Conservation (phyloP, 1,140 invertebrate genomes). For the Drosophila melanogaster region DNA sequence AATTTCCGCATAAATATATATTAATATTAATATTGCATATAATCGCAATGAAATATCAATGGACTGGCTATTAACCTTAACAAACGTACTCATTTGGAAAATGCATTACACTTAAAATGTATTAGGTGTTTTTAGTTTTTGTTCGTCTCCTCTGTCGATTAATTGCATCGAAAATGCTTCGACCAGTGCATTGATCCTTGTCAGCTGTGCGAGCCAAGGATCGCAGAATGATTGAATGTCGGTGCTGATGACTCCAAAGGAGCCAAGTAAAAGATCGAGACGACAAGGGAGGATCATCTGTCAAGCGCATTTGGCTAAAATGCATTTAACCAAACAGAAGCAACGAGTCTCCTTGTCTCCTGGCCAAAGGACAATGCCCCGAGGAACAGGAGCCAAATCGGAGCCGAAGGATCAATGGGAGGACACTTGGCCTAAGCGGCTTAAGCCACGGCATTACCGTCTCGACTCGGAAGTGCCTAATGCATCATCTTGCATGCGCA, state of each 20-base stretch:
- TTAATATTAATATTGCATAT: no score
- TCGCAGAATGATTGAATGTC: slow-evolving; percentile 45
- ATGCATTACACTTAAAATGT: no score
- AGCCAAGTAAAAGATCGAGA: slow-evolving; percentile 23
- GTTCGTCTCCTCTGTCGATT: no score
- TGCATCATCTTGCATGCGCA: slow-evolving; percentile 75
- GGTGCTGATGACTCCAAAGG: slow-evolving; percentile 25
- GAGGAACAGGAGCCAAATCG: slow-evolving; percentile 8
- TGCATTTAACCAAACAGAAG: slow-evolving; percentile 64
- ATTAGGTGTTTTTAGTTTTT: no score
- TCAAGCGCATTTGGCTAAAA: slow-evolving; percentile 77
- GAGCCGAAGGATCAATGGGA: slow-evolving; percentile 46
- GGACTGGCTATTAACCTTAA: no score
- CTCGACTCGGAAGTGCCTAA: slow-evolving; percentile 77
- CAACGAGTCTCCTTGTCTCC: slow-evolving; percentile 20
- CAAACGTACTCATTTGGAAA: no score
- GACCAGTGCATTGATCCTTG: slow-evolving; percentile 12
- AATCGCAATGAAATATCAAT: no score
- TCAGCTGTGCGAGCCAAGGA: slow-evolving; percentile 17
- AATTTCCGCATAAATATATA: no score
- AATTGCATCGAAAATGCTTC: neutral
- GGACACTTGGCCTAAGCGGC: slow-evolving; percentile 75
- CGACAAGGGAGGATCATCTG: slow-evolving; percentile 61
- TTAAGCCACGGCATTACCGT: slow-evolving; percentile 47
- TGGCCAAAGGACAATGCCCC: slow-evolving; percentile 39